These are phyloP conservation scores for Cariama cristata DNA, from an alignment of 2,113 vertebrate genomes.

Conservation along the genomic window DNA sequence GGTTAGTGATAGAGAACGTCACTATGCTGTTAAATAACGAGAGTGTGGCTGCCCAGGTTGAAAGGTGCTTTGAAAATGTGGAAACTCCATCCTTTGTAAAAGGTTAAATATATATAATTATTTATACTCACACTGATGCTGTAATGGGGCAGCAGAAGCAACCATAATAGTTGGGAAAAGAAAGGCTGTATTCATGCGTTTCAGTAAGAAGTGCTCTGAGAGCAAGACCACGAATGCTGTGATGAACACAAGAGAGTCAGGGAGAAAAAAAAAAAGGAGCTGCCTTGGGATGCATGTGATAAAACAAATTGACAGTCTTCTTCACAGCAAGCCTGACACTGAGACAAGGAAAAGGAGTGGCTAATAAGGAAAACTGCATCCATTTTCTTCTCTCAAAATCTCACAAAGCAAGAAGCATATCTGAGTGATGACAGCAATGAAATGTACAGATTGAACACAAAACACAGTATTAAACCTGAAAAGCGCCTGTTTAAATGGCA, in stretches of 20 bases:
- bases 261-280: not conserved
- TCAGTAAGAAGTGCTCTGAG: not conserved
- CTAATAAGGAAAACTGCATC: not conserved
- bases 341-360: not conserved
- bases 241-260: conserved; percentile 1
- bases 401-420: not conserved
- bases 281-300: not conserved
- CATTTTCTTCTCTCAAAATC: not conserved
- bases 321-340: not conserved
- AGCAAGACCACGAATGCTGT: not conserved
- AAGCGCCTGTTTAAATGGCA: not conserved
- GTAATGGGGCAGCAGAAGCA: not conserved
- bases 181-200: not conserved
- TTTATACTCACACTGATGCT: conserved; percentile 5
- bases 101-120: conserved; percentile 30
- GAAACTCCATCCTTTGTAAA: not conserved
- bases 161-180: not conserved
- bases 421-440: not conserved
- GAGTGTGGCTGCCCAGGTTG: not conserved
- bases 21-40: not conserved
- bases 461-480: not conserved
- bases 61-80: not conserved
- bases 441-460: not conserved
- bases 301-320: conserved; percentile 7
- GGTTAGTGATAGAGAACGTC: not conserved